phyloP scores from a whole-genome alignment of 2,888 invertebrate species.

The Pandemis cinnamomeana region DNA sequence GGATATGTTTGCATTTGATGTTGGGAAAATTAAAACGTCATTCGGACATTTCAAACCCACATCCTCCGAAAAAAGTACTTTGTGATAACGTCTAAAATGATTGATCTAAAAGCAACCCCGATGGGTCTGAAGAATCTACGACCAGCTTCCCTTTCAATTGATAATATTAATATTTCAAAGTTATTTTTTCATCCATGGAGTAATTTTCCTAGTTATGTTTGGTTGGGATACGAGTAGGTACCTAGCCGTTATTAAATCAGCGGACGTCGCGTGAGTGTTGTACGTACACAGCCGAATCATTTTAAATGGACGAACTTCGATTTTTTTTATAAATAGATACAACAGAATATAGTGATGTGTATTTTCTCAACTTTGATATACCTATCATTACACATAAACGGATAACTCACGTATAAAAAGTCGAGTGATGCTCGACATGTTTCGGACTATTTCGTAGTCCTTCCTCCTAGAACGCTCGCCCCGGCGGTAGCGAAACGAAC shows the following conservation, averaged over 20 bases:
- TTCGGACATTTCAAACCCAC: not conserved
- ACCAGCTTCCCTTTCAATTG: not conserved
- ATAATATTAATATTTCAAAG: not conserved
- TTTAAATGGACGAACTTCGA: not conserved
- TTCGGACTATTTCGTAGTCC: no score
- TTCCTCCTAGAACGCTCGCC: no score
- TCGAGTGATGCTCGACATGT: no score
- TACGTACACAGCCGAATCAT: not conserved
- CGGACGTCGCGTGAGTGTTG: not conserved
- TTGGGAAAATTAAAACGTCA: not conserved
- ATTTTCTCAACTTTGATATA: no score
- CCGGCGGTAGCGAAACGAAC: no score
- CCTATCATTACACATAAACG: no score
- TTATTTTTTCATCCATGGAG: no score
- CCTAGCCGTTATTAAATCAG: not conserved
- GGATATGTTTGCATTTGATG: not conserved
- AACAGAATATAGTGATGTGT: no score
- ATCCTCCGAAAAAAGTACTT: not conserved
- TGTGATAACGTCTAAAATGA: conserved; percentile 3
- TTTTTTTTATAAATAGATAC: not conserved
- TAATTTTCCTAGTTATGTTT: not conserved
- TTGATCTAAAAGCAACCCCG: not conserved
- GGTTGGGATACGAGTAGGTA: not conserved
- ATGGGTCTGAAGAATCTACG: conserved; percentile 1
- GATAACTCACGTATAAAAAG: no score